phyloP scores from a whole-genome alignment of 2,113 vertebrate genomes.

The Oreochromis aureus region DNA sequence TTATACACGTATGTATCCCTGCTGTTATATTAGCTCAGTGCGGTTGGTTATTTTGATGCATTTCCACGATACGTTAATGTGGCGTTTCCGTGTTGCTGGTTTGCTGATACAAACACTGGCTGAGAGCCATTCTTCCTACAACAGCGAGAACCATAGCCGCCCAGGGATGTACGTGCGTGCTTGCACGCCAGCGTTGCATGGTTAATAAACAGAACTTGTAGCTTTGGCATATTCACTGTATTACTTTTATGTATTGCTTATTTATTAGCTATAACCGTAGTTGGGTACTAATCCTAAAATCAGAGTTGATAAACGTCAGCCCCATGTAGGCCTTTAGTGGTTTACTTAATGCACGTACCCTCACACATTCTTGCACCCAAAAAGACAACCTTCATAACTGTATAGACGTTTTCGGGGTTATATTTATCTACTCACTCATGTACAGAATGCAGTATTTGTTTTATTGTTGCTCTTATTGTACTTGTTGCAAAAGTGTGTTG shows the following conservation, averaged over 20 bases:
- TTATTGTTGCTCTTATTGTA: neutral
- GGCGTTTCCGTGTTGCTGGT: neutral
- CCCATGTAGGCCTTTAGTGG: neutral
- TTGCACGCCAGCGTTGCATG: neutral
- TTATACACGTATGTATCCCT: neutral
- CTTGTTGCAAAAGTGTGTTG: neutral
- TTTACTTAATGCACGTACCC: neutral
- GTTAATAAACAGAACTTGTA: neutral
- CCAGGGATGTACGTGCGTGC: neutral
- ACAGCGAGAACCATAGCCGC: neutral
- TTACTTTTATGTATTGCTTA: neutral
- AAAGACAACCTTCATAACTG: neutral
- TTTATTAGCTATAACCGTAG: neutral
- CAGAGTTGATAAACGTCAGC: neutral
- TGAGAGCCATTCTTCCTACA: neutral
- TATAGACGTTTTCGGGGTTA: neutral
- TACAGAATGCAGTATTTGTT: neutral
- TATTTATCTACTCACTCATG: neutral
- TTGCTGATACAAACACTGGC: neutral
- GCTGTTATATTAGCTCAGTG: neutral
- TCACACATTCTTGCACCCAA: neutral
- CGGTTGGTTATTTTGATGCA: accelerated
- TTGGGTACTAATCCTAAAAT: neutral
- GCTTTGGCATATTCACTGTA: neutral
- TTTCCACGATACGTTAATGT: neutral